Evolutionary conservation across 2,888 invertebrate genomes (phyloP), one percentile per base, ranked within the genome.

Genomic region (Glaucopsyche alexis): DNA sequence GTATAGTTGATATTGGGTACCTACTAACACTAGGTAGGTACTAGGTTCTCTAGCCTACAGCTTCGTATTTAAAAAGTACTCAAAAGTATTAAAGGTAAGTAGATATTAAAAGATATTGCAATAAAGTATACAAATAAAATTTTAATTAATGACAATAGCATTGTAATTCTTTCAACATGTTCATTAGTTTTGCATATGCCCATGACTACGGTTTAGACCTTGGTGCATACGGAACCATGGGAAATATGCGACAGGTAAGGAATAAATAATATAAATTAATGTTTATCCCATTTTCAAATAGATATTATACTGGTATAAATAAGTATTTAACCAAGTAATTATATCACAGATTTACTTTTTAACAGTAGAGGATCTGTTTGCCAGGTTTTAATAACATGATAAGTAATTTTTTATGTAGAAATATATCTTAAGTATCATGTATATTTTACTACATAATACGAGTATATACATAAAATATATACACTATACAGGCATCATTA

Each of bases 191-290:
- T 74, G 72, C 71, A 72, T 75, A 76, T 71, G 65, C 52, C 73
- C 76, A 73, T 76, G 77, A 76, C 55, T 29, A 42, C 74, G 71
- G 72, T 73, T 73, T 74, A 72, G 70, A 73, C 76, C 76, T 76
- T 73, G 75, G 67, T 67, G 52, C 49, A 65, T 45, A 60, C 69
- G 71, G 74, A 77, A 73, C 73, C 74, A 76, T 73, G 72, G 72
- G 72, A 74, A 75, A 75, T 72, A 66, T 16, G 49, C 72, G 73
- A 73, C 73, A 72, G 71, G 75, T 60, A 11, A 71, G 49, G 74
- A 76, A 75, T 76, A 75, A 64, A 47, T 72, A 71, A 72, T 69
- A 42, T 7, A 52, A 52, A 29, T 19, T 52, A 45, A 29, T 19
- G 19, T 72, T 66, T 72, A 19, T 52, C 45, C 52, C 45, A 55